Conservation (phyloP, 1,140 invertebrate genomes). For the Drusus annulatus region DNA sequence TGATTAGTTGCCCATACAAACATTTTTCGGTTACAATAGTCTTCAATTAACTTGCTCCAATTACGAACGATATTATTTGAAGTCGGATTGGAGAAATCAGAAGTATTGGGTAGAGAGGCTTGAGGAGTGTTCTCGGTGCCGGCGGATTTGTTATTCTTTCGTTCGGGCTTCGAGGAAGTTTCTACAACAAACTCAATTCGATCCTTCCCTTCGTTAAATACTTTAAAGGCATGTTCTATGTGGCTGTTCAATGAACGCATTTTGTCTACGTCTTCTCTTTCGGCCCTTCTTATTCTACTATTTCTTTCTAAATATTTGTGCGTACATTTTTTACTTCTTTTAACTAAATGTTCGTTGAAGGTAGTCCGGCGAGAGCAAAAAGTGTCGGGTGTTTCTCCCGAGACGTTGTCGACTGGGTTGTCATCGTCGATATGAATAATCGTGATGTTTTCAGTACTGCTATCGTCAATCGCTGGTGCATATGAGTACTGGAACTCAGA, state of each 20-base stretch:
- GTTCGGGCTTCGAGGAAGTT: too few species aligned
- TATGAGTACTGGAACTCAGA: slow-evolving; percentile 15
- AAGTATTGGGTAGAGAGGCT: too few species aligned
- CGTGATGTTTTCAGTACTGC: too few species aligned
- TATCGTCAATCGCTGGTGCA: not conserved
- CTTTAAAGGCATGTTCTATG: slow-evolving; percentile 8
- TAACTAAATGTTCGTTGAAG: slow-evolving; percentile 12
- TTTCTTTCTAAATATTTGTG: slow-evolving; percentile 37
- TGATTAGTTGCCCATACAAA: slow-evolving; percentile 8
- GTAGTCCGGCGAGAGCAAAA: slow-evolving; percentile 12
- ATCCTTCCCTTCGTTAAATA: slow-evolving; percentile 3
- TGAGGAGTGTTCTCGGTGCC: too few species aligned
- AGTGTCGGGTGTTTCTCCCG: too few species aligned
- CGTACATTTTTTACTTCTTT: slow-evolving; percentile 32
- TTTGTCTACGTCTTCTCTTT: slow-evolving; percentile 8
- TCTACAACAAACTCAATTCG: not conserved
- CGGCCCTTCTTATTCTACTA: slow-evolving; percentile 22
- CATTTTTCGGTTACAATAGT: slow-evolving; percentile 3
- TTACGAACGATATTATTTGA: slow-evolving; percentile 14
- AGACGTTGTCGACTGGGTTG: too few species aligned
- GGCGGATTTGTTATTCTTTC: too few species aligned
- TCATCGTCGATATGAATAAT: too few species aligned
- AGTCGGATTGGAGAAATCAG: not conserved
- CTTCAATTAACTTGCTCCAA: slow-evolving; percentile 21
- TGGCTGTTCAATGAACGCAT: not conserved